Base-by-base conservation (phyloP, 2,888 invertebrate species). In the Erannis defoliaria region DNA sequence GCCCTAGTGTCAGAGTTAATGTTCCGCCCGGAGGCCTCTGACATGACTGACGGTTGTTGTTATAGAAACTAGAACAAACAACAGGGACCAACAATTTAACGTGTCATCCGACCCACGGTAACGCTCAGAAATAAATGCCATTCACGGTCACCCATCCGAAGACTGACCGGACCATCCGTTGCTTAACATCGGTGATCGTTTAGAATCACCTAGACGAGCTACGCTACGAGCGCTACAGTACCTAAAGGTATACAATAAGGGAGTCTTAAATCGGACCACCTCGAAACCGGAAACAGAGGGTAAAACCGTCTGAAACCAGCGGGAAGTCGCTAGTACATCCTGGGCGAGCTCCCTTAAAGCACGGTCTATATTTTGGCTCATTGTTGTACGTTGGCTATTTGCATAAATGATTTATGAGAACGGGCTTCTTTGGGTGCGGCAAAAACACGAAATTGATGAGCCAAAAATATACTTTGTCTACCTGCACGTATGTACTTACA, bases 401-500 rank as follows among this genome's bases (percentile, higher is more conserved):
- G 77, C 86, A 85, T 86, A 86, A 85, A 85, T 86, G 84, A 87
- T 86, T 86, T 84, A 86, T 77, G 80, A 74, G 68, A 71, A 61
- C 67, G 66, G 73, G 72, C 74, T 78, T 79, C 81, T 81, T 83
- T 73, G 69, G 74, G 64, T 70, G 66, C 70, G 71, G 62, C 61
- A 66, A 69, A 72, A 71, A 72, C 60, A 72, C 49, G 21, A 57
- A 68, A 64, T 62, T 60, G 60, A 62, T 54, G 60, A 60, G 53
- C 23, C 21, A n/a, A 55, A 54, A 55, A 50, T 45, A 14, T 50
- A 29, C 35, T 18, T 23, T 56, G 40, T 16, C 23, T 38, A 50
- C 29, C 46, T 33, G 33, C 33, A 31, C 10, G 3, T 26, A 5
- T 26, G 4, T 2, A n/a, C 26, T 26, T n/a, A n/a, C n/a, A n/a